These are phyloP conservation scores for Bradynema listronoti DNA, from an alignment of 1,140 invertebrate species.

Conservation along the genomic window DNA sequence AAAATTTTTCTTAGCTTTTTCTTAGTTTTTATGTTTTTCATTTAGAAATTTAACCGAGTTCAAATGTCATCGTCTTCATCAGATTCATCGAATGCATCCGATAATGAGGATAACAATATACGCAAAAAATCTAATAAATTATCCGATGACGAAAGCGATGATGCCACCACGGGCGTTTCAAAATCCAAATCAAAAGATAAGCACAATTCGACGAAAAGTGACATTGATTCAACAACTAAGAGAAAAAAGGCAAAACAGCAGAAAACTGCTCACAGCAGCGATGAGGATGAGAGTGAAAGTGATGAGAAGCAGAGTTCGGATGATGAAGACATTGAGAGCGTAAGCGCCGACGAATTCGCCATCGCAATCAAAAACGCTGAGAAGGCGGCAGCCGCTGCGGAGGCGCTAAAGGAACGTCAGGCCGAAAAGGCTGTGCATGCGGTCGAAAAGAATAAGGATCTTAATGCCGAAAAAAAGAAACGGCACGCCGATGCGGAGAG, in stretches of 20 bases:
- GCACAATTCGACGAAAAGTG: neutral
- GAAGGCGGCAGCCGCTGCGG: neutral
- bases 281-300: neutral
- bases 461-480: too few relatives aligned
- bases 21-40: slow-evolving; percentile 6
- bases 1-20: neutral
- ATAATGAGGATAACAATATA: too few relatives aligned
- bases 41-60: slow-evolving; percentile 12
- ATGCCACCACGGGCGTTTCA: too few relatives aligned
- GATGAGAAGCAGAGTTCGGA: neutral
- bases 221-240: neutral
- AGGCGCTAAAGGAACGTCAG: neutral
- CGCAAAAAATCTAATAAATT: too few relatives aligned
- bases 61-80: slow-evolving; percentile 6
- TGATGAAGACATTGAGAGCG: neutral
- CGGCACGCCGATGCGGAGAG: too few relatives aligned
- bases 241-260: neutral
- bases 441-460: neutral
- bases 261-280: too few relatives aligned
- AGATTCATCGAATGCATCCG: too few relatives aligned
- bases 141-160: too few relatives aligned
- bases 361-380: neutral
- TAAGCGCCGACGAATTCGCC: neutral
- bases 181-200: too few relatives aligned
- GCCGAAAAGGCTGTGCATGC: neutral